Percentiles rank a stretch among this genome's conserved stretches.
Evolutionary conservation across 2,888 invertebrate genomes (phyloP).

Genomic region (Mythimna albipuncta): DNA sequence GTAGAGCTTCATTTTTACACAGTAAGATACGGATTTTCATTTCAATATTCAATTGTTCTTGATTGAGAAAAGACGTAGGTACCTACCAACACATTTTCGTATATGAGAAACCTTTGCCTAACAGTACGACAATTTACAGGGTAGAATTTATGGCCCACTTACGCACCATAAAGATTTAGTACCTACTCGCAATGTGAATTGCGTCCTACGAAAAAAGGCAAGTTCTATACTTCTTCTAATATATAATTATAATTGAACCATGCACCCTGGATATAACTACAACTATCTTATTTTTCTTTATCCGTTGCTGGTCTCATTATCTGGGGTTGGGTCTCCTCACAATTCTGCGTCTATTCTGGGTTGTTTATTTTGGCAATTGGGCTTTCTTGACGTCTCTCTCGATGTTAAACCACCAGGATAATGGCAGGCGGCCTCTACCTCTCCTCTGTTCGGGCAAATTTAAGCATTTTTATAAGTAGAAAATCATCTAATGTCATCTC

Average conservation of each 20-base stretch:
- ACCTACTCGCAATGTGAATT: neutral
- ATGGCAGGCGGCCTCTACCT: no score
- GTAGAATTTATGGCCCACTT: neutral
- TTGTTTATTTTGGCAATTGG: no score
- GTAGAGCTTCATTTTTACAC: slow-evolving; percentile 7
- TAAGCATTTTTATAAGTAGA: no score
- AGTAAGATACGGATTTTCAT: slow-evolving; percentile 14
- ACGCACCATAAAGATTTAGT: neutral
- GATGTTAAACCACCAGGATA: no score
- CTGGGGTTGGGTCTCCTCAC: no score
- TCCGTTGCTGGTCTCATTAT: no score
- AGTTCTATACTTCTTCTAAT: no score
- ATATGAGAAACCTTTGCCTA: neutral
- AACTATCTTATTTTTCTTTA: neutral
- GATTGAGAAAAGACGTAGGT: neutral
- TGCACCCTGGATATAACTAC: neutral
- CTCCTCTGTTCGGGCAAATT: no score
- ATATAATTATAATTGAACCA: neutral
- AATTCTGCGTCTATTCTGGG: no score
- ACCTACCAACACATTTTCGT: neutral
- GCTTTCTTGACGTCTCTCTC: no score
- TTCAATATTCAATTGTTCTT: slow-evolving; percentile 1
- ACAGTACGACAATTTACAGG: neutral
- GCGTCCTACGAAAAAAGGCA: neutral
- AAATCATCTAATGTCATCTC: no score